Base-by-base conservation (phyloP, 2,113 vertebrate species). In the Baryphthengus martii region DNA sequence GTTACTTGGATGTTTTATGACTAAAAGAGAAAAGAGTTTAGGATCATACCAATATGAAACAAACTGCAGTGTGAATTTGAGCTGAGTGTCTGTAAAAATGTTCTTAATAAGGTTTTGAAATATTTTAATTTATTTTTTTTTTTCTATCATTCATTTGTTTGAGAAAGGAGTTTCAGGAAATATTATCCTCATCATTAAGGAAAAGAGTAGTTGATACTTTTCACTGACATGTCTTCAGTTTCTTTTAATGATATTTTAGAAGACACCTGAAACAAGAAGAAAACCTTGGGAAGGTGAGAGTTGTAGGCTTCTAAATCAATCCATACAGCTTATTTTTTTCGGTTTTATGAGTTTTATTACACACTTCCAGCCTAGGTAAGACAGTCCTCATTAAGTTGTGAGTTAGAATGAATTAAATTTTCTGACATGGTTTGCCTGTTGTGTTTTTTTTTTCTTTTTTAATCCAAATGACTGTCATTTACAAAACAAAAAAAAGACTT, bases 381-480 rank as follows among this genome's bases (percentile, higher is more conserved):
- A 53, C 86, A 90, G 62, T 42, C 72, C 73, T 94, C 70, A 92
- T 96, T 96, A 97, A 95, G 83, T 83, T 68, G 68, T 78, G 79
- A 93, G 83, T 84, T 95, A 68, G 95, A 97, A 91, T 93, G 91
- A 91, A 92, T 97, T 97, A 95, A 93, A 33, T 96, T 97, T 94
- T 65, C 93, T 87, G 92, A 91, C 93, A 95, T 91, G 66, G 74
- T 72, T 88, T 50, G 19, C 68, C 42, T 92, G 55, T 68, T 73
- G 9, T 82, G 17, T 24, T 5, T 70, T 33, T 21, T 90, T 11
- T 81, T 23, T 42, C 3, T 77, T 86, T 84, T 95, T 96, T 86
- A 86, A 72, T 94, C 84, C 95, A 96, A 96, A 96, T 94, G 92
- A 96, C 94, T 98, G 95, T 96, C 95, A 95, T 97, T 96, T 94